A percentile compares a stretch with the other conserved stretches of the same genome.
Evolutionary conservation across 2,888 invertebrate species (phyloP).

Genomic region (Odontomyia ornata): DNA sequence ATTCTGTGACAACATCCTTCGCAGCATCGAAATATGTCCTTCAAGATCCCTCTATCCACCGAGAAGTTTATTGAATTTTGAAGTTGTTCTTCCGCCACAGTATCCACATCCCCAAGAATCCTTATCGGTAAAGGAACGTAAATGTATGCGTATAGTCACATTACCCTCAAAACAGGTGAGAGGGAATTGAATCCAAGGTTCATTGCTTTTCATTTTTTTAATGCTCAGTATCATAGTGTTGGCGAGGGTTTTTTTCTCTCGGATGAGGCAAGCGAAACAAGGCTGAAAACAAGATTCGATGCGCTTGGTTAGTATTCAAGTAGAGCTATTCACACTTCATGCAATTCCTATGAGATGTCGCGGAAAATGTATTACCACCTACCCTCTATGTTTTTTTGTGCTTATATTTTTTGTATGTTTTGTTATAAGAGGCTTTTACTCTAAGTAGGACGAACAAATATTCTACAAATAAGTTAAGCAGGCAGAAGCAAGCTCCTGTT

Average conservation of each 20-base stretch:
- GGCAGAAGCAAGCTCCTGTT: too few species aligned
- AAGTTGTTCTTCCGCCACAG: background rate
- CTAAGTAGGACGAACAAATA: too few species aligned
- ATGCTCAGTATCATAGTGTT: constrained; percentile 14
- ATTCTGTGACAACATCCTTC: constrained; percentile 4
- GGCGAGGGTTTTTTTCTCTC: background rate
- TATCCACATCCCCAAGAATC: background rate
- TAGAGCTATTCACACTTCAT: constrained; percentile 38
- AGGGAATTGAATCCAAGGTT: constrained; percentile 13
- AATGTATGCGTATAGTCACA: background rate
- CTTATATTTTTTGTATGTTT: too few species aligned
- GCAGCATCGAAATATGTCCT: background rate
- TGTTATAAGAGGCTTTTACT: too few species aligned
- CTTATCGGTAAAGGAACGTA: background rate
- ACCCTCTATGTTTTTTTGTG: constrained; percentile 1
- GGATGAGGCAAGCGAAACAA: background rate
- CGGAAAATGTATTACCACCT: constrained; percentile 27
- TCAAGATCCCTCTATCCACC: background rate
- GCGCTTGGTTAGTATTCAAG: background rate
- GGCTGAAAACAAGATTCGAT: constrained; percentile 18
- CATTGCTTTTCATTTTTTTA: constrained; percentile 40
- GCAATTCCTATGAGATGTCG: constrained; percentile 44
- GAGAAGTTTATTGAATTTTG: constrained; percentile 35
- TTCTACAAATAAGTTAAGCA: too few species aligned
- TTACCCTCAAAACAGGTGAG: constrained; percentile 21